Evolutionary conservation across 1,140 invertebrate species (phyloP).

Genomic region (Mycetomoellerius zeteki): DNA sequence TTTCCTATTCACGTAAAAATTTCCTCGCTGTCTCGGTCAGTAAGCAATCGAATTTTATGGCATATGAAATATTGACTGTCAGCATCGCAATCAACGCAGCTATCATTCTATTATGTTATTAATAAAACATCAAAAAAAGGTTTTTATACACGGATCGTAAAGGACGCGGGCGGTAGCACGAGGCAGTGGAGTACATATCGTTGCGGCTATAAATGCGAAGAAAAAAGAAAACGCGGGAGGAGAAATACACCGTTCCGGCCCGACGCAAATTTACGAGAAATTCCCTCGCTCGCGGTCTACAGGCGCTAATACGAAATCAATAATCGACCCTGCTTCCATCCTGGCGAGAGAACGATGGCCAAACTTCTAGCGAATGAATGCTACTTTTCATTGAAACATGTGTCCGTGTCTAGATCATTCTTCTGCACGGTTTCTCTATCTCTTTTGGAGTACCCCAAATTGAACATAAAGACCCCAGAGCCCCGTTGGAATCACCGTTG

Average conservation of each 20-base stretch:
- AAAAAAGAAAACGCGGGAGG: neutral
- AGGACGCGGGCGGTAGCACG: neutral
- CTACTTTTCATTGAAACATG: constrained; percentile 70
- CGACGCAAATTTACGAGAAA: constrained; percentile 52
- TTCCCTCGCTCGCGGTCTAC: constrained; percentile 38
- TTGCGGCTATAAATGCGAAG: constrained; percentile 6
- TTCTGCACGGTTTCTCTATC: neutral
- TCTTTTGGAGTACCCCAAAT: constrained; percentile 64
- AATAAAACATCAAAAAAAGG: constrained; percentile 45
- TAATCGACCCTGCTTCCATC: constrained; percentile 58
- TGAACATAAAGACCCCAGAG: constrained; percentile 65
- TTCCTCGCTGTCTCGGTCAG: neutral
- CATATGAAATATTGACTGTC: constrained; percentile 12
- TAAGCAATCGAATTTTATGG: constrained; percentile 8
- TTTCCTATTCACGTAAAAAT: neutral
- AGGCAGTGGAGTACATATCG: neutral
- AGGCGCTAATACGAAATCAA: constrained; percentile 72
- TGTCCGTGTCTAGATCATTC: constrained; percentile 58
- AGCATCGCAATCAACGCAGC: constrained; percentile 17
- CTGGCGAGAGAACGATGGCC: neutral
- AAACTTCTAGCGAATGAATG: neutral
- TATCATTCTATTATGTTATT: constrained; percentile 31
- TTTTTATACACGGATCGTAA: constrained; percentile 31
- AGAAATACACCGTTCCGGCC: neutral
- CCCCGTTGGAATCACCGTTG: constrained; percentile 43